Evolutionary conservation across 2,113 vertebrate species (phyloP).

Genomic region (Sula dactylatra): DNA sequence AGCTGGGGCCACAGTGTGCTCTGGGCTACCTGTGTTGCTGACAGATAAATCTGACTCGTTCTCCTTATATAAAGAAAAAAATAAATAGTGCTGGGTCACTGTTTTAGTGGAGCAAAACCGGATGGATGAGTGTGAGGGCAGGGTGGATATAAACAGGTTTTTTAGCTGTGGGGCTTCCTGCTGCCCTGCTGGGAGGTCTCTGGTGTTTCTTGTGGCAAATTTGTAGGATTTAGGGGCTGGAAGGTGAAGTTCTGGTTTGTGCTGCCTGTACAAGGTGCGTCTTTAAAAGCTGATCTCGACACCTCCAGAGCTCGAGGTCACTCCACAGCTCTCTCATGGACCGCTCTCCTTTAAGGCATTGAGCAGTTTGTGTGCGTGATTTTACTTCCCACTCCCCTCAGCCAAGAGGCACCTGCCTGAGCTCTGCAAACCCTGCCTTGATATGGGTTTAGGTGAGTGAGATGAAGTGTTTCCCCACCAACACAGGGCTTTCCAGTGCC

Average conservation of each 20-base stretch:
- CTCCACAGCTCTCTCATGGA: background rate
- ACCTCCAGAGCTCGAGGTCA: accelerated
- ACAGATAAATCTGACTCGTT: background rate
- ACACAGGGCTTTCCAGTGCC: background rate
- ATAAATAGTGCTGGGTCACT: accelerated
- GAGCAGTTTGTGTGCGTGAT: background rate
- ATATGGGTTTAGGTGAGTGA: background rate
- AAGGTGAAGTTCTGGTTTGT: background rate
- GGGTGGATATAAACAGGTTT: background rate
- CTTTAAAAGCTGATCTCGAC: background rate
- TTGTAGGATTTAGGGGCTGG: background rate
- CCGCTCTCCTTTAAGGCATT: accelerated
- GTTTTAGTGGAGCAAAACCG: background rate
- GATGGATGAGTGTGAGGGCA: background rate
- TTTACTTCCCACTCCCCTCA: background rate
- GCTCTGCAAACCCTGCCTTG: background rate
- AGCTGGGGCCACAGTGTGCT: background rate
- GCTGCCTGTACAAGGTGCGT: background rate
- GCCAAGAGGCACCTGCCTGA: background rate
- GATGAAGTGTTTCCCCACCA: background rate
- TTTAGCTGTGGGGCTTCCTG: background rate
- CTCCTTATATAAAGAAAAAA: background rate
- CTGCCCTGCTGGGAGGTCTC: background rate
- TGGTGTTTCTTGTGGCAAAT: background rate
- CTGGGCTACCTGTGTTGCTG: background rate